Percentiles rank a stretch among this genome's conserved stretches.
phyloP scores from a whole-genome alignment of 2,888 invertebrate genomes.

The Eupithecia tripunctaria region DNA sequence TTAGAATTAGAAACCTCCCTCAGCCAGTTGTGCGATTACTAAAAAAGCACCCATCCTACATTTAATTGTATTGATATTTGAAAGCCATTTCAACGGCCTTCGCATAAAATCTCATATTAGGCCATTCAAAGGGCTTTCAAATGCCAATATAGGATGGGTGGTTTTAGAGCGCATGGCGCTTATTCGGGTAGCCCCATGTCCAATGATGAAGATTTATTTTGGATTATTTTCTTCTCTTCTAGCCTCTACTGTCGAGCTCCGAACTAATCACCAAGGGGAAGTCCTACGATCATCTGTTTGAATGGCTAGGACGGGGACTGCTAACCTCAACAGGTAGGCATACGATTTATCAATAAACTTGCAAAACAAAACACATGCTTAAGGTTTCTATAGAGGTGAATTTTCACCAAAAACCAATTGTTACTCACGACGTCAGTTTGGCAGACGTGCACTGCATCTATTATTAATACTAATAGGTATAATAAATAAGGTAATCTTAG shows the following conservation, averaged over 20 bases:
- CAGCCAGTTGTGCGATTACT: too few relatives aligned
- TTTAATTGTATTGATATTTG: too few relatives aligned
- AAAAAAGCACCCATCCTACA: too few relatives aligned
- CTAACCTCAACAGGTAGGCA: slow-evolving; percentile 1
- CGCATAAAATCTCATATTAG: too few relatives aligned
- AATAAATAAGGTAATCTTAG: too few relatives aligned
- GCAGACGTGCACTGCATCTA: too few relatives aligned
- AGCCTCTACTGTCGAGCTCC: slow-evolving; percentile 9
- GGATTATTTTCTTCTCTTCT: background rate
- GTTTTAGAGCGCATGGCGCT: background rate
- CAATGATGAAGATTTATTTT: background rate
- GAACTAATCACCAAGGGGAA: slow-evolving; percentile 10
- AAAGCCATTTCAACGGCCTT: too few relatives aligned
- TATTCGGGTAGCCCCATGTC: background rate
- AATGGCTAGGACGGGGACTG: slow-evolving; percentile 1
- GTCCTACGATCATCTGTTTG: background rate
- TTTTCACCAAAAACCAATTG: background rate
- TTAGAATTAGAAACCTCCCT: too few relatives aligned
- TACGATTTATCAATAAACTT: background rate
- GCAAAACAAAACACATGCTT: background rate
- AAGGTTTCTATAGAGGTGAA: background rate
- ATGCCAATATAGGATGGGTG: too few relatives aligned
- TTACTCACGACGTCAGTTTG: too few relatives aligned
- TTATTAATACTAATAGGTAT: too few relatives aligned
- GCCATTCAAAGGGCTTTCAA: too few relatives aligned